Base-by-base conservation (phyloP, 2,888 invertebrate genomes). In the Drosophila phalerata region DNA sequence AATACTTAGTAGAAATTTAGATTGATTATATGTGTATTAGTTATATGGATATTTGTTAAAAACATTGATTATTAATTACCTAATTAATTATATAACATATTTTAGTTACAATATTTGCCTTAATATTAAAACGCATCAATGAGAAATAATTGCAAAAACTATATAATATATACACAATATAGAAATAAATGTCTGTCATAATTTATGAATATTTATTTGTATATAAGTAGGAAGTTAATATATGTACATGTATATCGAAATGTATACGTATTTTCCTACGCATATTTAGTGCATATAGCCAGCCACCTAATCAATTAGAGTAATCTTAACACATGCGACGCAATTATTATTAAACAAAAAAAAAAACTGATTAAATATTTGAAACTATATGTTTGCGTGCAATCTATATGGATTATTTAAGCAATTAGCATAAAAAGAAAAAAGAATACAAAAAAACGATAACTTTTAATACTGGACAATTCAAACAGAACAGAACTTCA, bases 161-260 rank as follows among this genome's bases (percentile, higher is more conserved):
- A 68, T 38, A 68, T 67, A 42, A 34, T 32, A 17, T 38, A 48
- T 28, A 17, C 43, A 30, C 19, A 13, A 47, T 25, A 11, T 17
- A 30, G 40, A 30, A 34, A 5, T 32, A 34, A 25, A 56, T 56
- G n/a, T 56, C 22, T 79, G 67, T 62, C 65, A 58, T 77, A 72
- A 65, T 66, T 76, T 65, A 73, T 69, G 37, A 70, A 72, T 86
- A 83, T 84, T 84, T 86, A 84, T 86, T 86, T 86, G 81, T 86
- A 86, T 45, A 83, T 84, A 74, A 77, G 69, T 68, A 69, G 65
- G 34, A 66, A 56, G 28, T 58, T 37, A 67, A 42, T 69, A 42
- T 60, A 43, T 63, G 52, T 51, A 38, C 15, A 43, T 68, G 17
- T 15, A 48, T 42, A 25, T 43, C 43, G 1, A 49, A 34, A 32